Conservation (phyloP, 2,113 vertebrate species). For the Dicentrarchus labrax region DNA sequence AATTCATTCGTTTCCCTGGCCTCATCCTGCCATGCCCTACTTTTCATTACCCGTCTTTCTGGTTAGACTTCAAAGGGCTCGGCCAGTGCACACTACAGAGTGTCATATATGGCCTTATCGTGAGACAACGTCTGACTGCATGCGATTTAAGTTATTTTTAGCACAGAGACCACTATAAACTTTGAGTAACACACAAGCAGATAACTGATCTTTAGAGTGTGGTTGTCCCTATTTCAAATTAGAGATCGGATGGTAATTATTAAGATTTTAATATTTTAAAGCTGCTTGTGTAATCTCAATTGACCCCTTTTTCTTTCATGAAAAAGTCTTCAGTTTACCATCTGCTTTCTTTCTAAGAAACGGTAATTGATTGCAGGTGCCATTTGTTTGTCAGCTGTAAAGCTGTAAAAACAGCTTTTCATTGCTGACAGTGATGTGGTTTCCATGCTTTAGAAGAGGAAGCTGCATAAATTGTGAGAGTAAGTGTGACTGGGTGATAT, state of each 20-base stretch:
- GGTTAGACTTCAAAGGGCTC: constrained; percentile 72
- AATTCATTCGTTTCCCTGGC: constrained; percentile 69
- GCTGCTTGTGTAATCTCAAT: neutral
- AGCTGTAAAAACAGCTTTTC: neutral
- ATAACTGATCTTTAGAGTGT: neutral
- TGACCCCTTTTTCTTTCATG: no score
- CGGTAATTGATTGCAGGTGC: neutral
- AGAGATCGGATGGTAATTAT: neutral
- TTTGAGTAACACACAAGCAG: neutral
- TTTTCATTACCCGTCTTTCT: constrained; percentile 58
- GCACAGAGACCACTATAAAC: neutral
- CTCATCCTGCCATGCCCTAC: constrained; percentile 66
- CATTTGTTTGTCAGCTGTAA: neutral
- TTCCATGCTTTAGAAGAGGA: neutral
- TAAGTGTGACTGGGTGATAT: neutral
- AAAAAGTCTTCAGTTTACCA: neutral
- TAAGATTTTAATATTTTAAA: neutral
- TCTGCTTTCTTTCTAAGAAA: neutral
- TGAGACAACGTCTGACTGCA: constrained; percentile 15
- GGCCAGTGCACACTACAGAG: constrained; percentile 8
- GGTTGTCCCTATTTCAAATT: neutral
- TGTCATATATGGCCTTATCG: constrained; percentile 49
- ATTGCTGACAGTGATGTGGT: neutral
- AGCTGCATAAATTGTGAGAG: neutral
- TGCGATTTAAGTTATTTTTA: constrained; percentile 39